A percentile compares a stretch with the other conserved stretches of the same genome.
Conservation (phyloP, 2,797 vertebrate species). For the Lagodon rhomboides region DNA sequence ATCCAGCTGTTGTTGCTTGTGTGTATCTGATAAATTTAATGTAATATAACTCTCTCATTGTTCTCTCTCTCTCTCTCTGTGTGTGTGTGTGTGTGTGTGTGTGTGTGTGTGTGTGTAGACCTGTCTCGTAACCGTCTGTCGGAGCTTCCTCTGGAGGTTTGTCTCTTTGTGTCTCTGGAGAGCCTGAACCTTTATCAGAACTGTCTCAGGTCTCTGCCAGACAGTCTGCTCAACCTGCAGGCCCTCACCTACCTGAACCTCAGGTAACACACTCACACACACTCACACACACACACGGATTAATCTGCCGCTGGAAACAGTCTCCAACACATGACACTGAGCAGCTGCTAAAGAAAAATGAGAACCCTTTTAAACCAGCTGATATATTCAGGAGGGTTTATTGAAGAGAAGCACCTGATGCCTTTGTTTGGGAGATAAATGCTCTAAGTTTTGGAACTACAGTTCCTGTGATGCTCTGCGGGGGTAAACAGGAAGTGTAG, state of each 20-base stretch:
- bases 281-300: too few species aligned
- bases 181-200: constrained; percentile 98
- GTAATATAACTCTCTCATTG: not conserved
- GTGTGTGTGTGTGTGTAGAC: constrained; percentile 79
- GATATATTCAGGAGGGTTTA: too few species aligned
- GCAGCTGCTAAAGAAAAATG: too few species aligned
- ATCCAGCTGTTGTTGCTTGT: too few species aligned
- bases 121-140: constrained; percentile 94
- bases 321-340: too few species aligned
- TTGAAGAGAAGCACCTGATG: too few species aligned
- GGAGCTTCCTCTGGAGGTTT: constrained; percentile 93
- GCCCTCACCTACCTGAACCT: constrained; percentile 95
- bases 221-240: constrained; percentile 93
- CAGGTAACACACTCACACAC: constrained; percentile 85
- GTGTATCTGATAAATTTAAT: not conserved
- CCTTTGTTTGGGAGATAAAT: too few species aligned
- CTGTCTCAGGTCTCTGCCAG: constrained; percentile 94
- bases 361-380: too few species aligned
- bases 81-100: not conserved
- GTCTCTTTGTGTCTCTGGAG: constrained; percentile 95
- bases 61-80: constrained; percentile 8
- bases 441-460: too few species aligned
- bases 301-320: too few species aligned
- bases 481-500: too few species aligned
- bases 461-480: too few species aligned